Base-by-base conservation (phyloP, 2,888 invertebrate genomes). In the Microctonus hyperodae region DNA sequence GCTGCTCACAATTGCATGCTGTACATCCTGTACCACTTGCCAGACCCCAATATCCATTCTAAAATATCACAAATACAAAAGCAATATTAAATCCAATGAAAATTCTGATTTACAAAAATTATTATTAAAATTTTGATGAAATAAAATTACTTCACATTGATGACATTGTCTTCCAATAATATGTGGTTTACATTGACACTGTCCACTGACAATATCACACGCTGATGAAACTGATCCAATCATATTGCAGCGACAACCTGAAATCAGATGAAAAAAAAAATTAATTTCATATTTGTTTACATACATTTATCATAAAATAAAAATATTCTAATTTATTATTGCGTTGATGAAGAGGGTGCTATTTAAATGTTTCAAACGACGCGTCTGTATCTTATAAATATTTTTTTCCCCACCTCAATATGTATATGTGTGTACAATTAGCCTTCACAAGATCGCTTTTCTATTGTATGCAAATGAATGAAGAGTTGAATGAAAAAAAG, bases 171-270 rank as follows among this genome's bases (percentile, higher is more conserved):
- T 85, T 48, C 94, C 94, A 10, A 88, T 88, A 72, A 92, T 92
- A 78, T 92, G 89, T 22, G 88, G 85, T 73, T 88, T 88, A 82
- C 95, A 95, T 62, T 89, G 87, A 78, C 95, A 95, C 78, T 93
- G 92, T 0, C 95, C 95, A 7, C 89, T 89, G 33, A 90, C 88
- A 74, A 91, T 90, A 81, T 94, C 92, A 78, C 95, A 95, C 28
- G 88, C 88, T 69, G 87, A 86, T 71, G 90, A 88, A 73, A 88
- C 86, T 3, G 94, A 89, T 2, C 95, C 95, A 61, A 88, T 79
- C n/a, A 85, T 83, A 73, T 91, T 90, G 82, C 97, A 97, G 75
- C 91, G 90, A 81, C 97, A 97, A 63, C 93, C 96, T 96, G 88
- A 2, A 91, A 90, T 83, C 80, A 85, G 74, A 31, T 13, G 48